Percentiles rank a stretch among this genome's conserved stretches.
Conservation (phyloP, 2,888 invertebrate species). For the Amaurobius ferox region DNA sequence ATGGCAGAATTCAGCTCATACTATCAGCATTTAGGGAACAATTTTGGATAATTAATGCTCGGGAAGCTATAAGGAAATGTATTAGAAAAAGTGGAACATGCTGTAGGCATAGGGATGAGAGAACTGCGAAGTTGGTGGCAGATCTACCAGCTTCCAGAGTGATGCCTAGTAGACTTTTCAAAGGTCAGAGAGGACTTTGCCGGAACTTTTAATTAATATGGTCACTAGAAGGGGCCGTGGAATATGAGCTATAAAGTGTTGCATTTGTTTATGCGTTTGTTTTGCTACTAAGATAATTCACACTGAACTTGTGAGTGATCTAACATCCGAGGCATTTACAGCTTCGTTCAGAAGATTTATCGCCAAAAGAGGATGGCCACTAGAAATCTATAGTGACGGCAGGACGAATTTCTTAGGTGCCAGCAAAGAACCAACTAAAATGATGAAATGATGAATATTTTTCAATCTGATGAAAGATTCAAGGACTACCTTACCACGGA, state of each 20-base stretch:
- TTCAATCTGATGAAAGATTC: neutral
- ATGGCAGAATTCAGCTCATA: neutral
- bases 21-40: neutral
- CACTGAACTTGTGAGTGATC: neutral
- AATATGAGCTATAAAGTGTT: neutral
- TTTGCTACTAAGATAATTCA: neutral
- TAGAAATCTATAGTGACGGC: neutral
- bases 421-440: neutral
- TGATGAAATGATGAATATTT: neutral
- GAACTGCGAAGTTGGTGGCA: neutral
- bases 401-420: neutral
- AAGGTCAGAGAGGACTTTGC: neutral
- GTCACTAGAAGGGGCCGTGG: neutral
- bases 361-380: neutral
- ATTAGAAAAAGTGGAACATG: neutral
- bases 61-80: neutral
- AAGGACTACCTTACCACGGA: neutral
- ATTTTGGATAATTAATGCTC: neutral
- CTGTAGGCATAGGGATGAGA: neutral
- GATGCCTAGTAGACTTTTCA: neutral
- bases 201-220: neutral
- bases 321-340: neutral
- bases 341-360: neutral
- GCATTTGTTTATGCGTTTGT: neutral
- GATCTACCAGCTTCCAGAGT: neutral